Conservation (phyloP, 37 sponge, comb jelly and placozoan species). For the Petrosia ficiformis region DNA sequence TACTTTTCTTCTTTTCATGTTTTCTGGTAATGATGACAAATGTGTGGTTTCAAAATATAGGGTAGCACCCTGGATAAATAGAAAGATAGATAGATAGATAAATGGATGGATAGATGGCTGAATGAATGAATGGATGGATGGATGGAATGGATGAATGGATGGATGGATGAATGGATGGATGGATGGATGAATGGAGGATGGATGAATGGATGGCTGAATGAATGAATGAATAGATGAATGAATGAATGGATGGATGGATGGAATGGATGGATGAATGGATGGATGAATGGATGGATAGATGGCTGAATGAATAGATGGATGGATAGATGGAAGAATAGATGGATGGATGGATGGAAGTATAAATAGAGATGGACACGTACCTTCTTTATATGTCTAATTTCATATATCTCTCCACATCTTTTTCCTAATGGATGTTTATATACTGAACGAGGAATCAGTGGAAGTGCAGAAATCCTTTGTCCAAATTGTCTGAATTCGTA, state of each 20-base stretch:
- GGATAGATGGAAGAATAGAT: neutral
- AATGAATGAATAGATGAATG: neutral
- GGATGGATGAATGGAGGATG: neutral
- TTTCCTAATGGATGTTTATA: conserved; percentile 28
- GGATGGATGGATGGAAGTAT: neutral
- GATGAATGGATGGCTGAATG: too few species aligned
- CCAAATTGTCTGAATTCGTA: conserved; percentile 84
- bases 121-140: neutral
- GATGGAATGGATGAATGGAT: too few species aligned
- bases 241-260: neutral
- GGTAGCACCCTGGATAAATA: conserved; percentile 20
- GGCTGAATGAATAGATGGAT: too few species aligned
- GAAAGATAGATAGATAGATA: neutral
- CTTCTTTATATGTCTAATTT: conserved; percentile 44
- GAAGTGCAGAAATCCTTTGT: conserved; percentile 52
- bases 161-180: neutral
- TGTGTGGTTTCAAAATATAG: conserved; percentile 30
- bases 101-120: conserved; percentile 38
- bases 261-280: too few species aligned
- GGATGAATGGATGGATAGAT: too few species aligned
- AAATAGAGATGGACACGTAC: neutral
- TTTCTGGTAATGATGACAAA: conserved; percentile 37
- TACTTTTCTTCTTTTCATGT: conserved; percentile 3
- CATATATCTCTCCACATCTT: conserved; percentile 38
- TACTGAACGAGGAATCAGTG: conserved; percentile 40